These are phyloP conservation scores for Didymodactylos carnosus DNA, from an alignment of 2,888 invertebrate species.

Conservation along the genomic window DNA sequence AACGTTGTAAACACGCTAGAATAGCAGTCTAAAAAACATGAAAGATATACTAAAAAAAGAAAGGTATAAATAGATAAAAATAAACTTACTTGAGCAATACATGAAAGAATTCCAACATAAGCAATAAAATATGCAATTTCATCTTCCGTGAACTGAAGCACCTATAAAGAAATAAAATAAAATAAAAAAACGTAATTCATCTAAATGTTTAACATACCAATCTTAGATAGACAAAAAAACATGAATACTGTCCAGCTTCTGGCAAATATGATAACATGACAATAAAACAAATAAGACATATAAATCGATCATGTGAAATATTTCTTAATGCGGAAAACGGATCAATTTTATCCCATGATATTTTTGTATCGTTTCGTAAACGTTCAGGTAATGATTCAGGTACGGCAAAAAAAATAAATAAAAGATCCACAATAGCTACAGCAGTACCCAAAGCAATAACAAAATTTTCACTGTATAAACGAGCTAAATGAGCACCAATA, in stretches of 20 bases:
- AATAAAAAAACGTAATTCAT: neutral
- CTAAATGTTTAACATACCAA: slow-evolving; percentile 43
- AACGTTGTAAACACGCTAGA: slow-evolving; percentile 56
- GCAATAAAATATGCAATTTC: slow-evolving; percentile 95
- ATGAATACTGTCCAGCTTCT: slow-evolving; percentile 89
- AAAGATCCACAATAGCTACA: slow-evolving; percentile 80
- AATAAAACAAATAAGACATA: slow-evolving; percentile 82
- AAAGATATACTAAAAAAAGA: neutral
- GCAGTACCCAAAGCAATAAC: slow-evolving; percentile 82
- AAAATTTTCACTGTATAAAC: slow-evolving; percentile 56
- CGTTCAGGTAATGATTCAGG: slow-evolving; percentile 95
- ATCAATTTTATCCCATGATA: slow-evolving; percentile 90
- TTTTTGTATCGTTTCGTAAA: slow-evolving; percentile 55
- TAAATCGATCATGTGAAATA: slow-evolving; percentile 81
- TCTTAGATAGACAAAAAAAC: slow-evolving; percentile 95
- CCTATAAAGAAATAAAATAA: slow-evolving; percentile 31
- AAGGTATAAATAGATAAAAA: too few relatives aligned
- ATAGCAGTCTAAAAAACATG: slow-evolving; percentile 35
- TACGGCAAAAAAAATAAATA: slow-evolving; percentile 90
- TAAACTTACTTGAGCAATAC: slow-evolving; percentile 61
- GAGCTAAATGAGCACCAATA: slow-evolving; percentile 50
- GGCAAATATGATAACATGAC: slow-evolving; percentile 93
- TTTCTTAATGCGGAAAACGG: slow-evolving; percentile 77
- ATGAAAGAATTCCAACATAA: slow-evolving; percentile 79
- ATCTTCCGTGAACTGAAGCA: slow-evolving; percentile 80